These are phyloP conservation scores for Acrocera orbiculus DNA, from an alignment of 2,888 invertebrate species.

Conservation along the genomic window DNA sequence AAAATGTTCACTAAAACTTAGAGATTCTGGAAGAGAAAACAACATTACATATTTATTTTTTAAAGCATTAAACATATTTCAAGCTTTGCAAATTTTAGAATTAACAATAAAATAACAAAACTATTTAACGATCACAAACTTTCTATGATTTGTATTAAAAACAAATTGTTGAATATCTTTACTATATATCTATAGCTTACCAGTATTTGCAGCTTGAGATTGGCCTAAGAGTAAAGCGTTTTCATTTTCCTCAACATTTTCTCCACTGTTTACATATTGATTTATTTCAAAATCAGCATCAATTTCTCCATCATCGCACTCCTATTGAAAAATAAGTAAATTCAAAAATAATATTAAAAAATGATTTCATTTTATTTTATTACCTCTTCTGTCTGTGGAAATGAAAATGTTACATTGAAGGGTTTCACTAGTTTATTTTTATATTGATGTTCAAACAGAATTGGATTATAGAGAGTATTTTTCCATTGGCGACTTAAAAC, in stretches of 20 bases:
- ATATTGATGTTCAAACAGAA: slow-evolving; percentile 75
- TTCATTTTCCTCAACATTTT: slow-evolving; percentile 32
- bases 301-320: slow-evolving; percentile 29
- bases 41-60: neutral
- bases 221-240: slow-evolving; percentile 32
- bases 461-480: slow-evolving; percentile 83
- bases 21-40: slow-evolving; percentile 15
- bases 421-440: slow-evolving; percentile 67
- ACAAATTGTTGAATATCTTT: no score
- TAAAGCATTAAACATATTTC: neutral
- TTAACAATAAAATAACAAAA: no score
- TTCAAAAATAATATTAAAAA: neutral
- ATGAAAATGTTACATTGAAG: slow-evolving; percentile 74
- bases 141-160: no score
- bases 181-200: neutral
- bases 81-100: neutral
- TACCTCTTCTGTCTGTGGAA: slow-evolving; percentile 70
- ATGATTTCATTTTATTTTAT: no score
- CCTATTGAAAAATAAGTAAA: slow-evolving; percentile 12
- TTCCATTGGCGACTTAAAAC: slow-evolving; percentile 95
- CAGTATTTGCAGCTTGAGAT: slow-evolving; percentile 2
- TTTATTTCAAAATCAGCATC: slow-evolving; percentile 26
- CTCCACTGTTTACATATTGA: slow-evolving; percentile 24
- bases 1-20: slow-evolving; percentile 22
- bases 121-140: no score